phyloP scores from a whole-genome alignment of 2,888 invertebrate species.

The Aleiodes alternator region DNA sequence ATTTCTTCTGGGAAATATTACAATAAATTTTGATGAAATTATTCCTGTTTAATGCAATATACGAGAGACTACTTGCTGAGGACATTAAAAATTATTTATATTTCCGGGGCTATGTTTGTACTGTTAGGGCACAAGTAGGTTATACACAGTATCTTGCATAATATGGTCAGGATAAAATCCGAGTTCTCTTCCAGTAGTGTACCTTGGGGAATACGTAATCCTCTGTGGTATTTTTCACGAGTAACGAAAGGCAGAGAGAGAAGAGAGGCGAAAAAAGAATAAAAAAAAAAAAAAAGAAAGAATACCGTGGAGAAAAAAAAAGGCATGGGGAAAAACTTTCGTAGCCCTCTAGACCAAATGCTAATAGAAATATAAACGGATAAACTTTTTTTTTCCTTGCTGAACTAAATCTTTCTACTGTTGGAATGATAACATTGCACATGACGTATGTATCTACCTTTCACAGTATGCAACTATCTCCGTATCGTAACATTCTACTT shows the following conservation, averaged over 20 bases:
- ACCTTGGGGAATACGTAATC: slow-evolving; percentile 57
- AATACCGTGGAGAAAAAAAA: slow-evolving; percentile 40
- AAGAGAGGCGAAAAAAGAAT: too few relatives aligned
- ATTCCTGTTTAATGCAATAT: slow-evolving; percentile 21
- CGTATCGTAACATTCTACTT: slow-evolving; percentile 15
- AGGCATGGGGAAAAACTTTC: slow-evolving; percentile 50
- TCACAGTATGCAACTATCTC: background rate
- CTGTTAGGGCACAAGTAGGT: slow-evolving; percentile 17
- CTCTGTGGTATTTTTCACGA: slow-evolving; percentile 55
- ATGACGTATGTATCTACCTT: slow-evolving; percentile 6
- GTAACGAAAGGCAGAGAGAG: slow-evolving; percentile 1
- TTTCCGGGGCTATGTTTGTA: slow-evolving; percentile 27
- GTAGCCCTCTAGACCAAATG: slow-evolving; percentile 52
- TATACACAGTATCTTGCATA: slow-evolving; percentile 40
- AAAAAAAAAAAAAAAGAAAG: too few relatives aligned
- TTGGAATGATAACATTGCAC: background rate
- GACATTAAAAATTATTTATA: slow-evolving; percentile 44
- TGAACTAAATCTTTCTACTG: slow-evolving; percentile 57
- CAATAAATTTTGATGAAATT: slow-evolving; percentile 24
- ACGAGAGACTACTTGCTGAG: slow-evolving; percentile 18
- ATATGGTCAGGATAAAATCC: slow-evolving; percentile 37
- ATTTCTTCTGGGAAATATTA: slow-evolving; percentile 31
- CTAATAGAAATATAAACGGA: slow-evolving; percentile 65
- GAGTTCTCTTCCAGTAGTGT: slow-evolving; percentile 37
- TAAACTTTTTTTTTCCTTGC: slow-evolving; percentile 59